These are phyloP conservation scores for Camponotus fellah DNA, from an alignment of 2,888 invertebrate species.

Conservation along the genomic window DNA sequence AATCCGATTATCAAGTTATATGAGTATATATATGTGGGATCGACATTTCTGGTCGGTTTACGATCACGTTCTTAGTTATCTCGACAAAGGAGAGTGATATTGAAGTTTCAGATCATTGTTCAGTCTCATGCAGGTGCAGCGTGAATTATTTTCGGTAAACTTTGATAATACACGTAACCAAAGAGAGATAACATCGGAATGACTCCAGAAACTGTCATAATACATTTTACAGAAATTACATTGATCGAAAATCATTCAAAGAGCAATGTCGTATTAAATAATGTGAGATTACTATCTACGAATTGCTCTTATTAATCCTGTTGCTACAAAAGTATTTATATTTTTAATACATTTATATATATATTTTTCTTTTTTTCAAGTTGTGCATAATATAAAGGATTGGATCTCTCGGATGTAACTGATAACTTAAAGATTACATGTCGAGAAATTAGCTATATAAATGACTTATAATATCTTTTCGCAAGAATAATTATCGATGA, in stretches of 20 bases:
- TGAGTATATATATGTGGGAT: slow-evolving; percentile 33
- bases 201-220: background rate
- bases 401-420: background rate
- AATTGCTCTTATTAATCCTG: background rate
- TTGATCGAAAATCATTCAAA: slow-evolving; percentile 3
- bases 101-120: slow-evolving; percentile 52
- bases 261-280: background rate
- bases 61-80: slow-evolving; percentile 56
- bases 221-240: background rate
- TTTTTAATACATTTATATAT: background rate
- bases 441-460: slow-evolving; percentile 34
- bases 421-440: slow-evolving; percentile 17
- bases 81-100: slow-evolving; percentile 35
- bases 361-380: background rate
- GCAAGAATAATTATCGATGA: slow-evolving; percentile 37
- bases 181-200: background rate
- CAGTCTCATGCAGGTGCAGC: background rate
- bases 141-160: slow-evolving; percentile 6
- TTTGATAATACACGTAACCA: slow-evolving; percentile 18
- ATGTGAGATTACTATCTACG: background rate
- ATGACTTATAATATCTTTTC: slow-evolving; percentile 26
- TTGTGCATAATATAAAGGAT: background rate
- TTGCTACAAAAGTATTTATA: background rate
- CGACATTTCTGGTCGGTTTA: slow-evolving; percentile 52
- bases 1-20: slow-evolving; percentile 71